phyloP scores from a whole-genome alignment of 2,888 invertebrate genomes.

The Nowickia ferox region DNA sequence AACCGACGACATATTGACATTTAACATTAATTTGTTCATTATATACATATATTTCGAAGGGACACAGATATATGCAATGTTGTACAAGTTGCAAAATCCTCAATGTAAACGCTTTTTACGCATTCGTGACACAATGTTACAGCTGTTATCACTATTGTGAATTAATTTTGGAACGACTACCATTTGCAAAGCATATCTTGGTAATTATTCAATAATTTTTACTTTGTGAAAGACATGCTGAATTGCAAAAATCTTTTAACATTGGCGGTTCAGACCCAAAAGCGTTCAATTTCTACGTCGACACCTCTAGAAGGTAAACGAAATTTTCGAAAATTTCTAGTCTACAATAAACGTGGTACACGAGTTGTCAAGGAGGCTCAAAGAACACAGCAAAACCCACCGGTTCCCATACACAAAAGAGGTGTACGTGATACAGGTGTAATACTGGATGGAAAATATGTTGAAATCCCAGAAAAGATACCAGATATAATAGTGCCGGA shows the following conservation, averaged over 20 bases:
- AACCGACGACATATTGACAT: no score
- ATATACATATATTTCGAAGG: no score
- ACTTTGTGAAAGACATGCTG: conserved; percentile 73
- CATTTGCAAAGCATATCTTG: not conserved
- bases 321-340: conserved; percentile 91
- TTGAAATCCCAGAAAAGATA: conserved; percentile 92
- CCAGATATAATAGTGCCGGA: conserved; percentile 97
- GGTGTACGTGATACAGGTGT: conserved; percentile 88
- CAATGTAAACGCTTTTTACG: no score
- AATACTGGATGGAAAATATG: conserved; percentile 84
- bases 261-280: conserved; percentile 72
- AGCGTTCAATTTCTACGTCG: conserved; percentile 84
- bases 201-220: conserved; percentile 26
- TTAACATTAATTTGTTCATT: no score
- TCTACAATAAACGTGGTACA: conserved; percentile 90
- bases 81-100: no score
- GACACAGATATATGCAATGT: no score
- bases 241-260: conserved; percentile 75
- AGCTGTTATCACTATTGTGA: no score
- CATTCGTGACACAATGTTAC: no score
- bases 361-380: conserved; percentile 85
- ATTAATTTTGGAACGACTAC: no score
- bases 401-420: conserved; percentile 88
- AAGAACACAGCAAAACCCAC: conserved; percentile 84
- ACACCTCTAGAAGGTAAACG: conserved; percentile 86